Percentiles rank a stretch among this genome's conserved stretches.
Conservation (phyloP, 1,140 invertebrate genomes). For the Drosophila willistoni region DNA sequence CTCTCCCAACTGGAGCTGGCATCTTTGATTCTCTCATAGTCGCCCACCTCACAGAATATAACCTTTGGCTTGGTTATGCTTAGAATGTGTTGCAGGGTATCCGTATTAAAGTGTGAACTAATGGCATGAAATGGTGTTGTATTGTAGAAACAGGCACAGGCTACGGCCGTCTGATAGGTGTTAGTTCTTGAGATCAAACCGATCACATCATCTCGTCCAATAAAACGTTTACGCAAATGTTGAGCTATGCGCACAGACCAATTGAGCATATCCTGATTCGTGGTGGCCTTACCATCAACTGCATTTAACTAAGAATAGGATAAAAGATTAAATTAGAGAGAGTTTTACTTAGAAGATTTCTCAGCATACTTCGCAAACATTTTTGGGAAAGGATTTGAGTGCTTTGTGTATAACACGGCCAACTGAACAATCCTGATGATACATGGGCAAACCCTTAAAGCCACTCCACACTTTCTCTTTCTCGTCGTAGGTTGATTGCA, state of each 20-base stretch:
- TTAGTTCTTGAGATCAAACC: conserved; percentile 68
- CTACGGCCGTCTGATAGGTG: conserved; percentile 63
- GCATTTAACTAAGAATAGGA: conserved; percentile 47
- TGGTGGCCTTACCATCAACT: conserved; percentile 54
- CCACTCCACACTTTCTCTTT: conserved; percentile 70
- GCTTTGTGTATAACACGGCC: conserved; percentile 56
- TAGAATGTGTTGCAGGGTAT: conserved; percentile 56
- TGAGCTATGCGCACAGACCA: conserved; percentile 69
- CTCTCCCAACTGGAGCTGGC: conserved; percentile 56
- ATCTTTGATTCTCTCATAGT: conserved; percentile 60
- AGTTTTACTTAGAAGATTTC: too few species aligned
- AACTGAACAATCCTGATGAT: conserved; percentile 55
- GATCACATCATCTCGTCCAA: conserved; percentile 69
- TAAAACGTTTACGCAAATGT: conserved; percentile 50
- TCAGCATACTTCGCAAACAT: conserved; percentile 55
- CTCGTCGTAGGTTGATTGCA: conserved; percentile 38
- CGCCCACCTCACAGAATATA: conserved; percentile 67
- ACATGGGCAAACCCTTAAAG: conserved; percentile 48
- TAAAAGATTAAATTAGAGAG: too few species aligned
- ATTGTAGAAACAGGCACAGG: conserved; percentile 69
- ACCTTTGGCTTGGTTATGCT: conserved; percentile 61
- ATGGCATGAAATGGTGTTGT: conserved; percentile 63
- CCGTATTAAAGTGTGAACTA: conserved; percentile 36
- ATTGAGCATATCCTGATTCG: conserved; percentile 53
- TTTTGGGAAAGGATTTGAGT: conserved; percentile 64